A percentile compares a stretch with the other conserved stretches of the same genome.
These are phyloP conservation scores for Zaprionus tsacasi DNA, from an alignment of 1,140 invertebrate species.

Conservation along the genomic window DNA sequence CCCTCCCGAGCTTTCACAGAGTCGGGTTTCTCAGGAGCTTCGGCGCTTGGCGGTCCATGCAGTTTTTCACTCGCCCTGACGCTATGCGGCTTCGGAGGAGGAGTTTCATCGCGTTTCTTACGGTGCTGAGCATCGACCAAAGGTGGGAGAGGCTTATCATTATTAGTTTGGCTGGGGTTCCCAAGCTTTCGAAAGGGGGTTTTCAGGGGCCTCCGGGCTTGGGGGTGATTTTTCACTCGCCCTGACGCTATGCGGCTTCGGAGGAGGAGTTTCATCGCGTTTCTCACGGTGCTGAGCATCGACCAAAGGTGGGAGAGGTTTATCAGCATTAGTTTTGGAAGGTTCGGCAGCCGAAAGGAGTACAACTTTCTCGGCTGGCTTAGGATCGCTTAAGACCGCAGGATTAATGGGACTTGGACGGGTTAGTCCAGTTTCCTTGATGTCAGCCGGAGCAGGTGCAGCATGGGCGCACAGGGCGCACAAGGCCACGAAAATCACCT, in stretches of 20 bases:
- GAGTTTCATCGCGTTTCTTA: too few relatives aligned
- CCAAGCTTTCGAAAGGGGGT: conserved; percentile 21
- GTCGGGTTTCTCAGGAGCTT: conserved; percentile 30
- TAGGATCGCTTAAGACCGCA: conserved; percentile 55
- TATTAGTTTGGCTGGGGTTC: conserved; percentile 6
- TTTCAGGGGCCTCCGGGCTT: conserved; percentile 17
- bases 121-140: too few relatives aligned
- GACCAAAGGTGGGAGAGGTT: too few relatives aligned
- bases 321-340: too few relatives aligned
- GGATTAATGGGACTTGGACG: conserved; percentile 61
- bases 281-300: too few relatives aligned
- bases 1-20: conserved; percentile 5
- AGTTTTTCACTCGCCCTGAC: too few relatives aligned
- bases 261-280: too few relatives aligned
- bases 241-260: too few relatives aligned
- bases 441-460: conserved; percentile 38
- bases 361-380: conserved; percentile 42
- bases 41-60: conserved; percentile 22
- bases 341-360: conserved; percentile 13
- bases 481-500: conserved; percentile 61
- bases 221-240: too few relatives aligned
- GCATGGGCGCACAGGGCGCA: conserved; percentile 43
- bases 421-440: conserved; percentile 20
- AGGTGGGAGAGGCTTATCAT: too few relatives aligned
- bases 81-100: too few relatives aligned